phyloP scores from a whole-genome alignment of 1,140 invertebrate species.

The Drosophila pandora region DNA sequence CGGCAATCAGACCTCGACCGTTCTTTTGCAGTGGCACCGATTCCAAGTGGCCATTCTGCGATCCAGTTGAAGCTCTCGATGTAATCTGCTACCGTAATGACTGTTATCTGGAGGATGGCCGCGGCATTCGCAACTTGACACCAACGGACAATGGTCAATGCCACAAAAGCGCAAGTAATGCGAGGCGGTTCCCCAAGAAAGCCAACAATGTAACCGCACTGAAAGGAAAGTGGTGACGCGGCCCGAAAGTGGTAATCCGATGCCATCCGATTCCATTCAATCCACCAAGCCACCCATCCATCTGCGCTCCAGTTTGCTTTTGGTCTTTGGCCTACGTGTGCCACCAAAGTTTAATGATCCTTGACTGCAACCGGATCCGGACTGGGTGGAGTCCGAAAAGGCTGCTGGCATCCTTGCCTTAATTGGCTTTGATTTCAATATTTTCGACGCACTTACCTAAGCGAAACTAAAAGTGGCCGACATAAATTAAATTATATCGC shows the following conservation, averaged over 20 bases:
- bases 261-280: conserved; percentile 23
- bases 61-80: conserved; percentile 6
- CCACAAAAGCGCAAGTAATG: conserved; percentile 75
- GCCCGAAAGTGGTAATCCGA: conserved; percentile 70
- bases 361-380: conserved; percentile 73
- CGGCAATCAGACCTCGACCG: conserved; percentile 77
- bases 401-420: conserved; percentile 32
- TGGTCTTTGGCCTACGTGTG: conserved; percentile 24
- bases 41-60: conserved; percentile 30
- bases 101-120: conserved; percentile 53
- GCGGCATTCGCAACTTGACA: conserved; percentile 56
- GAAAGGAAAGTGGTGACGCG: conserved; percentile 60
- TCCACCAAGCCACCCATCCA: conserved; percentile 2
- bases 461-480: conserved; percentile 23
- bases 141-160: conserved; percentile 53
- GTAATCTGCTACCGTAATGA: conserved; percentile 44
- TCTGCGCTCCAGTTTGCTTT: conserved; percentile 26
- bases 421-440: conserved; percentile 48
- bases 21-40: conserved; percentile 61
- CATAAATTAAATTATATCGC: conserved; percentile 9
- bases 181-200: conserved; percentile 63
- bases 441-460: conserved; percentile 23
- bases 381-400: conserved; percentile 38
- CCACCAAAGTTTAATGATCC: conserved; percentile 73
- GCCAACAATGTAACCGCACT: conserved; percentile 18